A percentile compares a stretch with the other conserved stretches of the same genome.
Conservation (phyloP, 2,113 vertebrate genomes). For the Panurus biarmicus region DNA sequence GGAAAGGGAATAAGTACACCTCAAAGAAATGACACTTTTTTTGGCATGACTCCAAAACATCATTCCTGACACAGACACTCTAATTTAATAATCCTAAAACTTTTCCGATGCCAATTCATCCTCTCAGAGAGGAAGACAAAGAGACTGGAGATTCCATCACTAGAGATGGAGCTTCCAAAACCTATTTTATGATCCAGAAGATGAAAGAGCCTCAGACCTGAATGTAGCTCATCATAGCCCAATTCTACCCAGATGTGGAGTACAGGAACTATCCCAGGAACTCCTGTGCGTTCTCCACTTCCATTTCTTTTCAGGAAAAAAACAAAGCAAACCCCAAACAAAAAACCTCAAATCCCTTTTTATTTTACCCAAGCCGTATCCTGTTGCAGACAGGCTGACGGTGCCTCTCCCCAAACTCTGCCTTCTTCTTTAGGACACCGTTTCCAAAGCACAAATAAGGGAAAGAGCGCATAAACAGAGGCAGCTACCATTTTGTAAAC, state of each 20-base stretch:
- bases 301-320: not conserved
- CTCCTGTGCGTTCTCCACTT: not conserved
- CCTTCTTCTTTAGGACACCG: not conserved
- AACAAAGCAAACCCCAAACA: not conserved
- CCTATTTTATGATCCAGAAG: not conserved
- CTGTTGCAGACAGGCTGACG: not conserved
- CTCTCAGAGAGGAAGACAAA: not conserved
- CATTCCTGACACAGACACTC: not conserved
- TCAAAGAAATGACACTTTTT: not conserved
- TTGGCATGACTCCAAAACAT: not conserved
- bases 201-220: not conserved
- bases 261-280: not conserved
- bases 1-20: not conserved
- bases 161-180: not conserved
- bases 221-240: not conserved
- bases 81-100: not conserved
- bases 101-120: not conserved
- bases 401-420: not conserved
- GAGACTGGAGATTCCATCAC: not conserved
- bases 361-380: not conserved
- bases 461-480: not conserved
- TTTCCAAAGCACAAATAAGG: not conserved
- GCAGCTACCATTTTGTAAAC: not conserved
- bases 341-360: not conserved
- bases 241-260: accelerated